Base-by-base conservation (phyloP, 2,888 invertebrate species). In the Platycheirus rosarum region DNA sequence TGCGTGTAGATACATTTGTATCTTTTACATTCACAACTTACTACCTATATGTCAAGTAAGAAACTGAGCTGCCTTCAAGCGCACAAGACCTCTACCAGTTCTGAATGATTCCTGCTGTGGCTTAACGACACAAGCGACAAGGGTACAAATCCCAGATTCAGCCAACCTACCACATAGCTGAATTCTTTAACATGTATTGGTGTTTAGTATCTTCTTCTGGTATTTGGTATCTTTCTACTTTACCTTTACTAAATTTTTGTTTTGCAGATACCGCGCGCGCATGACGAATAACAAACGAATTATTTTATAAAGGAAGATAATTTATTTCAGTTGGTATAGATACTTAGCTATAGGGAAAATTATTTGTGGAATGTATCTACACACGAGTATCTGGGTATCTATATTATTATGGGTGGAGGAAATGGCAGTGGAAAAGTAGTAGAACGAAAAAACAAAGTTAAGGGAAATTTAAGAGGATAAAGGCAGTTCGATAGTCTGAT, bases 1-100 rank as follows among this genome's bases (percentile, higher is more conserved):
- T 69, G 84, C 77, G 84, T 63, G 29, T 46, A 53, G 55, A 35
- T 51, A 42, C 55, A 63, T 48, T 60, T 60, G 42, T 60, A 44
- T 49, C 65, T 23, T 29, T 40, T 6, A 18, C 35, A 37, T 40
- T 57, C 63, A 42, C 80, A 80, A 80, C 80, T 66, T 42, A 66
- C 60, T 60, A 48, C 53, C 76, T 63, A 75, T 70, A 76, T 55
- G 75, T 66, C 70, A 42, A 75, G 76, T 53, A 80, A 76, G 76
- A 76, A 82, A 82, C 82, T 82, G 82, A 82, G 68, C 71, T 66
- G 70, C 73, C 63, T 62, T 82, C 71, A 55, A 71, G 62, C 77
- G 77, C 76, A 82, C 63, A 68, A 77, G 68, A 80, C 76, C 70
- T 80, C 80, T 66, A 75, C 70, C 70, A 80, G 66, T 80, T 70